Base-by-base conservation (phyloP, 2,797 vertebrate genomes). In the Diceros bicornis region DNA sequence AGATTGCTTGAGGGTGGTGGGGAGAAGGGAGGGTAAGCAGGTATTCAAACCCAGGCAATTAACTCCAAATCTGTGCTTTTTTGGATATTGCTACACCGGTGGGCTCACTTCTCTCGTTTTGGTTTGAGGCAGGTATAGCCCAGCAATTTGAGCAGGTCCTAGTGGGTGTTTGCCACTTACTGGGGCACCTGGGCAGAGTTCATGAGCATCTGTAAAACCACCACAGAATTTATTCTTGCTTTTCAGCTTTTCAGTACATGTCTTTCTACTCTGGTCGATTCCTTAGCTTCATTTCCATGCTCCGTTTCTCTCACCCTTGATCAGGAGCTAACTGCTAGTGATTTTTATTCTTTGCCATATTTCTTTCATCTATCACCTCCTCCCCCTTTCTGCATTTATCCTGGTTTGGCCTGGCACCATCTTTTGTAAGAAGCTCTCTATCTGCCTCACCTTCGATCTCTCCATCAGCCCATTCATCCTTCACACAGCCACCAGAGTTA, bases 1-100 rank as follows among this genome's bases (percentile, higher is more conserved):
- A 89, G 79, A 64, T 97, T 95, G 68, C 59, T 23, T 29, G 57
- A 64, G 8, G 61, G 7, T 75, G 57, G 32, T 47, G 8, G 25
- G 4, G 41, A 61, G 21, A 84, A 74, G 47, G 84, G 50, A n/a
- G 13, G n/a, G 16, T 13, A 55, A 47, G 47, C 7, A 71, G 44
- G 5, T 25, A 11, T 37, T 52, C 18, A 44, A 72, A 32, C 1
- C 23, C 18, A 21, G 37, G 25, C n/a, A 27, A 21, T 16, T 16
- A 17, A 23, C 7, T 29, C 32, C 11, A 71, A 9, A 29, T 5
- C 9, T 20, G 47, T 47, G 17, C 71, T 72, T 77, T 88, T 72
- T 44, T 17, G 34, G 2, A 44, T 64, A 12, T 32, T 52, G 32
- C 32, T 47, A 7, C 11, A 41, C 7, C 1, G 0, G 2, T 12